Percentiles rank a stretch among this genome's conserved stretches.
These are phyloP conservation scores for Mastomys natalensis DNA, from an alignment of 2,113 vertebrate species.

Conservation along the genomic window DNA sequence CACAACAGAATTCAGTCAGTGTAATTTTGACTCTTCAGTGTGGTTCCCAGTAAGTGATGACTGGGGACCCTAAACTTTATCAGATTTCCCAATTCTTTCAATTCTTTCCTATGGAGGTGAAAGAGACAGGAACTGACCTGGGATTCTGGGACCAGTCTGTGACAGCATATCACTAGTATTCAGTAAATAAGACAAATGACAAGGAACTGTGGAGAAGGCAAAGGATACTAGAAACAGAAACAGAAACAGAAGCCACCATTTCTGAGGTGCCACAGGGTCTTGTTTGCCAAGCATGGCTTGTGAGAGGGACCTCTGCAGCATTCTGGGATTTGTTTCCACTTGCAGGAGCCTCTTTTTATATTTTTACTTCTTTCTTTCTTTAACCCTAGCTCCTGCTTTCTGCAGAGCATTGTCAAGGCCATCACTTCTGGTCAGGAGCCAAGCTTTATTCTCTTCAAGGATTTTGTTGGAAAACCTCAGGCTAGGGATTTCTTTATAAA, in stretches of 20 bases:
- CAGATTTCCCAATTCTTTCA: background rate
- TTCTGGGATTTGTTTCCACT: background rate
- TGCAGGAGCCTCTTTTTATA: background rate
- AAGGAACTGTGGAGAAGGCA: background rate
- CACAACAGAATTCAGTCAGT: background rate
- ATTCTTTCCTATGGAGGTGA: background rate
- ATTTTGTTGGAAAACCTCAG: background rate
- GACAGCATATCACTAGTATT: background rate
- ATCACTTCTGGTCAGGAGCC: accelerated
- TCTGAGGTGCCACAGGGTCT: background rate
- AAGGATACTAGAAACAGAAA: background rate
- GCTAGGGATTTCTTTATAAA: background rate
- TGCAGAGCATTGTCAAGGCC: background rate
- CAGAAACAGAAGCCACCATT: background rate
- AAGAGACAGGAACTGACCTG: accelerated
- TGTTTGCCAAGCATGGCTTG: background rate
- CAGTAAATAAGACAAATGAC: too few relatives aligned
- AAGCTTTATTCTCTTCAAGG: background rate
- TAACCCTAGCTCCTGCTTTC: background rate
- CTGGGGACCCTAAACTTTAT: background rate
- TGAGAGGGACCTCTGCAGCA: background rate
- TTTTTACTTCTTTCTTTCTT: background rate
- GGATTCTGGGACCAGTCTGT: too few relatives aligned
- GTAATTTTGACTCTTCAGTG: background rate
- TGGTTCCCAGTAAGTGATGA: background rate